Percentiles rank a stretch among this genome's conserved stretches.
Conservation (phyloP, 2,797 vertebrate species). For the Bufotes viridis region DNA sequence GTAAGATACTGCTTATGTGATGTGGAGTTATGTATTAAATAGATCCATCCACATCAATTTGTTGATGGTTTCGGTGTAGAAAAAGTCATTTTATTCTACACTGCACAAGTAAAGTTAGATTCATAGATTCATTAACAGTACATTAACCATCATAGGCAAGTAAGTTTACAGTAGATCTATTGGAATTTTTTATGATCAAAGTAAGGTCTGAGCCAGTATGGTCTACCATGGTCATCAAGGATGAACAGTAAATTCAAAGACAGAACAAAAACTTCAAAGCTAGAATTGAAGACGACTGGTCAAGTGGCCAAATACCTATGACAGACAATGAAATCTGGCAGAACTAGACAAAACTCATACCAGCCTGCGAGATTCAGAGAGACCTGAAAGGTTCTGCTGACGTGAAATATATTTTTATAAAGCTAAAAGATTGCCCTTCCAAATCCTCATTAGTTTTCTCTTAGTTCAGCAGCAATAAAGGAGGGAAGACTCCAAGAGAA, state of each 20-base stretch:
- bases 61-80: background rate
- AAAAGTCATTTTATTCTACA: background rate
- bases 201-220: background rate
- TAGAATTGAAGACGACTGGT: background rate
- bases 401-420: conserved; percentile 26
- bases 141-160: background rate
- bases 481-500: conserved; percentile 1
- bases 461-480: conserved; percentile 9
- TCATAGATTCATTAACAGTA: background rate
- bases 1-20: background rate
- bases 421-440: conserved; percentile 14
- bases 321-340: conserved; percentile 11
- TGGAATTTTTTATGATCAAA: background rate
- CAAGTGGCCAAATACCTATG: background rate
- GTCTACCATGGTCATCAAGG: background rate
- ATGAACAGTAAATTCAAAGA: background rate
- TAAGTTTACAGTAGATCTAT: background rate
- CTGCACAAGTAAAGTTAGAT: background rate
- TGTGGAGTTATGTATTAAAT: background rate
- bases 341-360: background rate
- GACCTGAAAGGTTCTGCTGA: conserved; percentile 14
- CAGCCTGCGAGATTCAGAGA: background rate
- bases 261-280: conserved; percentile 2
- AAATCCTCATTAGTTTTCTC: conserved; percentile 20
- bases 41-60: background rate